A percentile compares a stretch with the other conserved stretches of the same genome.
phyloP scores from a whole-genome alignment of 2,113 vertebrate genomes.

The Alethe castanea region DNA sequence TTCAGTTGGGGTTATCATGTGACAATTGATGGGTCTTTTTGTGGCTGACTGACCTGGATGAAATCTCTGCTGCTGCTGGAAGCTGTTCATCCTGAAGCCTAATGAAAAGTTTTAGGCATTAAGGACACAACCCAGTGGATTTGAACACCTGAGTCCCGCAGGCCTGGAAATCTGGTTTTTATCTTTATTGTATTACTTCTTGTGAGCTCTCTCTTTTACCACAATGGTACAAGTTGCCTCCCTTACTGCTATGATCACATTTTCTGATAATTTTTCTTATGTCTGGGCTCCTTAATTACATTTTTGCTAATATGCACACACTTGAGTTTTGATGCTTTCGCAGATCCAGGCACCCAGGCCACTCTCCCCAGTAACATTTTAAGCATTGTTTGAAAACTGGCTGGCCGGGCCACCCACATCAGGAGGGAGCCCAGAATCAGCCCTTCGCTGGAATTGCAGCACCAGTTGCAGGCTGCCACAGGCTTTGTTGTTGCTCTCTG shows the following conservation, averaged over 20 bases:
- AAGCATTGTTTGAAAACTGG: not conserved
- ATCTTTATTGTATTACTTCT: not conserved
- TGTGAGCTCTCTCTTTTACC: not conserved
- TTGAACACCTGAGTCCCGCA: not conserved
- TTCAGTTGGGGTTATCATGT: not conserved
- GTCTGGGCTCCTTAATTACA: not conserved
- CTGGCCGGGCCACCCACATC: not conserved
- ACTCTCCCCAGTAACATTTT: not conserved
- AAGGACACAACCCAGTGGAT: not conserved
- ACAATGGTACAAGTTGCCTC: not conserved
- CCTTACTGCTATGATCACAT: not conserved
- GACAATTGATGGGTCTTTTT: not conserved
- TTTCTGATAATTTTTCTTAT: not conserved
- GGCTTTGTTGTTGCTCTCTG: conserved; percentile 14
- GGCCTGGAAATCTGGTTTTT: not conserved
- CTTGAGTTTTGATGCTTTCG: not conserved
- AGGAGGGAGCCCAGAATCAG: not conserved
- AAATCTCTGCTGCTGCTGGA: not conserved
- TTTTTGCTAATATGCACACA: not conserved
- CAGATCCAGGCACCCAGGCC: not conserved
- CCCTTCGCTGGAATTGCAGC: not conserved
- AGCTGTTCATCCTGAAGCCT: not conserved
- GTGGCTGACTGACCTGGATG: not conserved
- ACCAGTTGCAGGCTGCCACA: not conserved
- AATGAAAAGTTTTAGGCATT: not conserved